Evolutionary conservation across 2,113 vertebrate species (phyloP), one percentile per base, ranked within the genome.

Genomic region (Donacobius atricapilla): DNA sequence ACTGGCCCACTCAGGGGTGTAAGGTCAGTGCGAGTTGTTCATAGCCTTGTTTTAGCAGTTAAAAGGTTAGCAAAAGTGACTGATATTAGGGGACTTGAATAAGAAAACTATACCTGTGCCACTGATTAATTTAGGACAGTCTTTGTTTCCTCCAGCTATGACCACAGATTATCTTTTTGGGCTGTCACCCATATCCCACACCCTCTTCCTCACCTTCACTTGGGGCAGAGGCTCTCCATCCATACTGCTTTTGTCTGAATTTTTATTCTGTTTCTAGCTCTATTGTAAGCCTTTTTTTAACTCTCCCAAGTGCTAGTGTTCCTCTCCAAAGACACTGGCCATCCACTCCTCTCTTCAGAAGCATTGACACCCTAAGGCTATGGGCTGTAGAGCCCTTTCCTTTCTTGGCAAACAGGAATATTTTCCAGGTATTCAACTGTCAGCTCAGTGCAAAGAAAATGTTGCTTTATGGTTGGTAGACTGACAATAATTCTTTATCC

Each of bases 401-500:
- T 71, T 58, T 42, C 37, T 44, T 84, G 76, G 58, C 79, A 54
- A 77, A 53, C 51, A 30, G 28, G 35, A 73, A 61, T 65, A 60
- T 83, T 89, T 86, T 83, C 80, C 80, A 58, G 68, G 51, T 93
- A 76, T 77, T 80, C 68, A 93, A 0, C n/a, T 95, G 76, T 70
- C 85, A 94, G 35, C 58, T 37, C 42, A 15, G 58, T 40, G 60
- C 16, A 66, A 92, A 90, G 37, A 72, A 88, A 92, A 53, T 48
- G 80, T 92, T 87, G 47, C 45, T 85, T 83, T 93, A 40, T 51
- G 80, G 68, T 63, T 63, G 51, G 44, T 63, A 37, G 76, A 11
- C 72, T 78, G 91, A 80, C 13, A 22, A 73, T 81, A 66, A 65
- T 64, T 90, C 83, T 92, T 96, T 82, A 89, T 87, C 58, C 86